Evolutionary conservation across 2,888 invertebrate species (phyloP), one percentile per base, ranked within the genome.

Genomic region (Oasisia sp.): DNA sequence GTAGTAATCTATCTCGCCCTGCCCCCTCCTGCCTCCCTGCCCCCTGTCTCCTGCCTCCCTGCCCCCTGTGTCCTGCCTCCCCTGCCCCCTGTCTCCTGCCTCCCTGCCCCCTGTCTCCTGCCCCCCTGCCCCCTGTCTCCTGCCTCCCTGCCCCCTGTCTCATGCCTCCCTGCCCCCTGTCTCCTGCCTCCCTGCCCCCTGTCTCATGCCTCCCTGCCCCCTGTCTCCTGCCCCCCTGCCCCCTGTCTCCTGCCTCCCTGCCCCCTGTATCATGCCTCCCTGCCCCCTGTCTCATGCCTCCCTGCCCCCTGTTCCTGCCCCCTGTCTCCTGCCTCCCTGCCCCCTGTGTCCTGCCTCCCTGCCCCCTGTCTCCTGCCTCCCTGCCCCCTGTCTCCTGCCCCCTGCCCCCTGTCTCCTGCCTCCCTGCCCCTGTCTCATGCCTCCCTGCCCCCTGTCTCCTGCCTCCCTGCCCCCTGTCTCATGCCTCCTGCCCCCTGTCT

Each of bases 361-460:
- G 9, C 44, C 92, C 12, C 32, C 74, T n/a, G 32, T 94, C 98
- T 97, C 95, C 98, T 97, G 89, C 96, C 97, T 95, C 98, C 38
- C 38, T 38, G 38, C 38, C 38, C 4, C 38, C n/a, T n/a, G n/a
- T n/a, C n/a, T n/a, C 38, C 38, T 38, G 38, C 38, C 38, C 38
- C 38, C 38, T 38, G 38, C 38, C 38, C 38, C 38, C 38, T 38
- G 38, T 4, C 38, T 38, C 38, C 38, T 38, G 38, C 38, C 38
- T 38, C 38, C 38, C 38, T 38, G 38, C 38, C 38, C 38, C 38
- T 38, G 38, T 4, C 38, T 38, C 38, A 1, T 38, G 38, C 38
- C 38, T 38, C 38, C 38, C 38, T 38, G 38, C 38, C 38, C 4
- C 38, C 38, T 38, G 38, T n/a, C 38, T 38, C 38, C 38, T 38